phyloP scores from a whole-genome alignment of 2,888 invertebrate genomes.

The Agapostemon virescens region DNA sequence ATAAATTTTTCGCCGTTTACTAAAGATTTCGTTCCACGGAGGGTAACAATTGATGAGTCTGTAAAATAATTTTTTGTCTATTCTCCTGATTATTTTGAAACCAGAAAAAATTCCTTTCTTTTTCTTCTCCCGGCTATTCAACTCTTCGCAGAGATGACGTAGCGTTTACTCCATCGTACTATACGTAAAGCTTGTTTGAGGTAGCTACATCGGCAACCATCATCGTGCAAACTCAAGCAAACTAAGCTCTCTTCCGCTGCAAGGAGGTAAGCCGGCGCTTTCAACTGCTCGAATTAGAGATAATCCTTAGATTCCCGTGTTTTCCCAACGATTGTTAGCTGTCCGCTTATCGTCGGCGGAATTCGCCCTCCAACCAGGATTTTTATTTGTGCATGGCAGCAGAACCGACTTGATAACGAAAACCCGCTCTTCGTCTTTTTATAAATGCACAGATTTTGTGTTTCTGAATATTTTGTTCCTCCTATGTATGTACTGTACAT shows the following conservation, averaged over 20 bases:
- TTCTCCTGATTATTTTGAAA: not conserved
- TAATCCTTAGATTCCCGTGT: conserved; percentile 22
- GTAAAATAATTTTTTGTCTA: too few relatives aligned
- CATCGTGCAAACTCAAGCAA: conserved; percentile 46
- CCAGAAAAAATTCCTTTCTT: not conserved
- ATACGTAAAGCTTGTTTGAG: conserved; percentile 17
- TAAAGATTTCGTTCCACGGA: too few relatives aligned
- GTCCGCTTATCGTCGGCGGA: conserved; percentile 37
- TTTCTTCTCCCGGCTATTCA: not conserved
- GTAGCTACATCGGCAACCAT: conserved; percentile 42
- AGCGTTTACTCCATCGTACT: conserved; percentile 30
- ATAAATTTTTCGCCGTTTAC: too few relatives aligned
- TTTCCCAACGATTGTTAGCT: conserved; percentile 26
- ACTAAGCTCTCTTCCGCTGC: conserved; percentile 54
- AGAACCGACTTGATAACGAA: not conserved
- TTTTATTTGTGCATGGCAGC: conserved; percentile 45
- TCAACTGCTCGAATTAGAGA: conserved; percentile 52
- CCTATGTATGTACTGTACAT: not conserved
- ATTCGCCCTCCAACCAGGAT: conserved; percentile 28
- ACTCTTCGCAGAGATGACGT: conserved; percentile 16
- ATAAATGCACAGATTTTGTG: not conserved
- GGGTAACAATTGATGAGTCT: too few relatives aligned
- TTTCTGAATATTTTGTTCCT: not conserved
- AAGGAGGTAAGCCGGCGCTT: conserved; percentile 67
- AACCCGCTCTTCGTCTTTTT: not conserved